Evolutionary conservation across 2,888 invertebrate species (phyloP).

Genomic region (Cephus pygmeus): DNA sequence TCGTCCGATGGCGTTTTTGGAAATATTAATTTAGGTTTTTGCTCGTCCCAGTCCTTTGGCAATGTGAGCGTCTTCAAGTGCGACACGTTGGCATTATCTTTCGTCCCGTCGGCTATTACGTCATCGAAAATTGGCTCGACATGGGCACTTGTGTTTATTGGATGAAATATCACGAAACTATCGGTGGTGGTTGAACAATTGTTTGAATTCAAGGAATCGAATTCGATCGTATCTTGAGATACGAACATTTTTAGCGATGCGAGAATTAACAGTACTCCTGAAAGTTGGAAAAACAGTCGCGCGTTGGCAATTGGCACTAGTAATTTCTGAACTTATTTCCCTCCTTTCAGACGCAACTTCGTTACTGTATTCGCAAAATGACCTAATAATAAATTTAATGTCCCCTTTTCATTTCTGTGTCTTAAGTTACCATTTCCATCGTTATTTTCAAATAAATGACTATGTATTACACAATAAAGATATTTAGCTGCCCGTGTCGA

Average conservation of each 20-base stretch:
- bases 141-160: constrained; percentile 27
- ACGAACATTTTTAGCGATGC: constrained; percentile 30
- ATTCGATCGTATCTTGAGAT: constrained; percentile 27
- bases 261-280: constrained; percentile 32
- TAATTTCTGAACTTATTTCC: not conserved
- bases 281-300: constrained; percentile 13
- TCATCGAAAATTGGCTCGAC: constrained; percentile 21
- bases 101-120: constrained; percentile 23
- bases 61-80: constrained; percentile 46
- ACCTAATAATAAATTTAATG: not conserved
- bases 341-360: not conserved
- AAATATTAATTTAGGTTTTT: constrained; percentile 49
- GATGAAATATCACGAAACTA: constrained; percentile 39
- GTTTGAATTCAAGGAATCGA: constrained; percentile 27
- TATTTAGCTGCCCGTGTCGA: too few species aligned
- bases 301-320: not conserved
- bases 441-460: not conserved
- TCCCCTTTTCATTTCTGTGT: not conserved
- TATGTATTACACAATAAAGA: too few species aligned
- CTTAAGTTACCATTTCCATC: not conserved
- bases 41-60: constrained; percentile 47
- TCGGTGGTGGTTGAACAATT: constrained; percentile 47
- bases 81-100: constrained; percentile 45
- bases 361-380: not conserved
- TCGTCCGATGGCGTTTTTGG: constrained; percentile 51